Percentiles rank a stretch among this genome's conserved stretches.
Evolutionary conservation across 2,888 invertebrate genomes (phyloP).

Genomic region (Thera obeliscata): DNA sequence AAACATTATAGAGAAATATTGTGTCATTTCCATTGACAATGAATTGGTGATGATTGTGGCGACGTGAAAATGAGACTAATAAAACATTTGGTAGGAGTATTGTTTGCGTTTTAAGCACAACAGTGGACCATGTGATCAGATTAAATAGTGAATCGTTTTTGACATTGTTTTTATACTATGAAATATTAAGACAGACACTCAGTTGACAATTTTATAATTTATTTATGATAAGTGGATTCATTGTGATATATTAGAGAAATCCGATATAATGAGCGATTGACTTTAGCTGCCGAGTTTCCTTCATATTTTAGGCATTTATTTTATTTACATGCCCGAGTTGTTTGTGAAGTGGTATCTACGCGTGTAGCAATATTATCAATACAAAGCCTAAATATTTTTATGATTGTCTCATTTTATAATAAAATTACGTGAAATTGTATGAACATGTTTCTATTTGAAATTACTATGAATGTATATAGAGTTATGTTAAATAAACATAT

Average conservation of each 20-base stretch:
- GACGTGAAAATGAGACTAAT: conserved; percentile 68
- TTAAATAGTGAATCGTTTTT: conserved; percentile 78
- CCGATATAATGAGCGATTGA: conserved; percentile 64
- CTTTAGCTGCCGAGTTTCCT: conserved; percentile 59
- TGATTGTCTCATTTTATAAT: conserved; percentile 72
- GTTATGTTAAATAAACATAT: conserved; percentile 82
- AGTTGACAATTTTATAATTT: conserved; percentile 82
- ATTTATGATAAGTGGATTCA: conserved; percentile 81
- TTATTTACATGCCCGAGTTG: conserved; percentile 57
- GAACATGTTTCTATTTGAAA: conserved; percentile 79
- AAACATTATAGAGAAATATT: conserved; percentile 63
- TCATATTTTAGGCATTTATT: conserved; percentile 64
- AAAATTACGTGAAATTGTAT: conserved; percentile 76
- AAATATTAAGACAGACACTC: conserved; percentile 71
- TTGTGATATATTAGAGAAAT: conserved; percentile 77
- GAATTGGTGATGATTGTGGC: conserved; percentile 77
- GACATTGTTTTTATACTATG: conserved; percentile 79
- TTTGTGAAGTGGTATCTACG: conserved; percentile 47
- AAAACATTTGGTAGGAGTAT: conserved; percentile 70
- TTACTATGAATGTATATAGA: conserved; percentile 82
- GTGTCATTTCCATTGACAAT: conserved; percentile 74
- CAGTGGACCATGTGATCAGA: conserved; percentile 81
- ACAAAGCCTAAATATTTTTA: conserved; percentile 69
- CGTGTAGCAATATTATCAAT: conserved; percentile 64
- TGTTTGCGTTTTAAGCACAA: conserved; percentile 78